Conservation (phyloP, 2,113 vertebrate genomes). For the Hippocampus comes region DNA sequence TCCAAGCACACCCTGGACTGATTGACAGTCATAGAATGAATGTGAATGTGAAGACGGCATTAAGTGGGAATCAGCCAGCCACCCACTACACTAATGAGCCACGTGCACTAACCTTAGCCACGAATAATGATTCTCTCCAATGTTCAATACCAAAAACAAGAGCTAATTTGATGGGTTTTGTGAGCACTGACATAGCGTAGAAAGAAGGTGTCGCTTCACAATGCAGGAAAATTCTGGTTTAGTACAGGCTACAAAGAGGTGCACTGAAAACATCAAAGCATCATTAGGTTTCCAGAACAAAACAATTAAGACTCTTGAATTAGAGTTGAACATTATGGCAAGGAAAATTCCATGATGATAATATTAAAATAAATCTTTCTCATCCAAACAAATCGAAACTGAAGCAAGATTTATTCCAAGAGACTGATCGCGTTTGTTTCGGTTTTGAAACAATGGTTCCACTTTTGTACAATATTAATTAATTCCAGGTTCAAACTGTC, state of each 20-base stretch:
- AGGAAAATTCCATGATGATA: background rate
- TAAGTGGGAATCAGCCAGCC: too few relatives aligned
- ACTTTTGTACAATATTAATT: background rate
- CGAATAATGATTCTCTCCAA: too few relatives aligned
- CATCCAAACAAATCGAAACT: background rate
- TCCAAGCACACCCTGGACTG: too few relatives aligned
- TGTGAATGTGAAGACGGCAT: background rate
- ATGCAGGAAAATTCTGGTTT: too few relatives aligned
- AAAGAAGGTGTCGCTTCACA: too few relatives aligned
- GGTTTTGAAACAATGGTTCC: background rate
- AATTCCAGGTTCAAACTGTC: background rate
- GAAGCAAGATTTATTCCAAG: background rate
- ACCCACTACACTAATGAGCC: background rate
- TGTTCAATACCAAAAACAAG: too few relatives aligned
- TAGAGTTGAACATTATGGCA: background rate
- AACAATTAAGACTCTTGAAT: background rate
- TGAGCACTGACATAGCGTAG: too few relatives aligned
- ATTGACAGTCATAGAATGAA: background rate
- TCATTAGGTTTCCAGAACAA: background rate
- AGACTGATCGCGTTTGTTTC: background rate
- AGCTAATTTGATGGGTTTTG: too few relatives aligned
- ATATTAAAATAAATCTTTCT: too few relatives aligned
- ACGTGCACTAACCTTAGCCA: background rate
- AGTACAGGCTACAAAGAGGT: background rate
- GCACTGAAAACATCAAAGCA: background rate